A percentile compares a stretch with the other conserved stretches of the same genome.
These are phyloP conservation scores for Lophura nycthemera DNA, from an alignment of 2,113 vertebrate genomes.

Conservation along the genomic window DNA sequence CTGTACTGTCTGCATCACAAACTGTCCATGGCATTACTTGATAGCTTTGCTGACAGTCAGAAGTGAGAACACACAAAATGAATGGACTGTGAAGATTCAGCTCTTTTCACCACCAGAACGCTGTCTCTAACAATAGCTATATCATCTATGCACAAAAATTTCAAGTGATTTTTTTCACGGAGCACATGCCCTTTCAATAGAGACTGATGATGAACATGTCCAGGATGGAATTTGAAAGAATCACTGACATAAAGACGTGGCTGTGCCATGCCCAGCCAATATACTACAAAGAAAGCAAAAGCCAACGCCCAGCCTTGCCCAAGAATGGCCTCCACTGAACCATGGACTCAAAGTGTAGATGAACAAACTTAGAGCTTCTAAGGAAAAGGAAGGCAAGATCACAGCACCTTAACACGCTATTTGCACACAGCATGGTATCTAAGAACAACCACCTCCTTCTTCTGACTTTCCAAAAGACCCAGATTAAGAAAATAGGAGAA, in stretches of 20 bases:
- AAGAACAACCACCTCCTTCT: not conserved
- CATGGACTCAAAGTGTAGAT: not conserved
- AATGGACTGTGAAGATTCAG: not conserved
- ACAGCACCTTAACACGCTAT: not conserved
- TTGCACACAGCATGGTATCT: not conserved
- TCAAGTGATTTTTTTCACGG: not conserved
- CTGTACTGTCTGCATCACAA: not conserved
- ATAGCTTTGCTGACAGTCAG: not conserved
- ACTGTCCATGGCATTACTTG: not conserved
- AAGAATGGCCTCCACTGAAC: not conserved
- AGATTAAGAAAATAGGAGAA: not conserved
- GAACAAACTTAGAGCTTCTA: not conserved
- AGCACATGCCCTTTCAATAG: not conserved
- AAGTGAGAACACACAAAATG: not conserved
- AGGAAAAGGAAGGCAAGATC: not conserved
- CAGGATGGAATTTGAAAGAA: not conserved
- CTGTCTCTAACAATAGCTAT: not conserved
- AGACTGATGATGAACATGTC: not conserved
- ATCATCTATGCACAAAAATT: not conserved
- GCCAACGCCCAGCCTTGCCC: not conserved
- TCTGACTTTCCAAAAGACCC: constrained; percentile 3
- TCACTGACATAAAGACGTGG: not conserved
- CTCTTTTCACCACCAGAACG: not conserved
- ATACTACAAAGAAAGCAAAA: not conserved
- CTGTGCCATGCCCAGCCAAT: not conserved